phyloP scores from a whole-genome alignment of 2,888 invertebrate genomes.

The Cephus pygmeus region DNA sequence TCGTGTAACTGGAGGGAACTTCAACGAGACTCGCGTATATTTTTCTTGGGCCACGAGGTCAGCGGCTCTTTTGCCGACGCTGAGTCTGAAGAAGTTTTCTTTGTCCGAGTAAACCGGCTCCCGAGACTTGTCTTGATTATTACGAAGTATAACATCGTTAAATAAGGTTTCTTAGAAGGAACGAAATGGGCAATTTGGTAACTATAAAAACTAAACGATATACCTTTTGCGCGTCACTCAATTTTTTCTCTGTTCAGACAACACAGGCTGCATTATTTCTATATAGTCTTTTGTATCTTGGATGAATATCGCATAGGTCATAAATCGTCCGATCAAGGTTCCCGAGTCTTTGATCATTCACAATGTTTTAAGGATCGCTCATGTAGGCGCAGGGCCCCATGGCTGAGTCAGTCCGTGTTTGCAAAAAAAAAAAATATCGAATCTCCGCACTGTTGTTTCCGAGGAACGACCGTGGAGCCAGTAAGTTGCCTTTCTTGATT shows the following conservation, averaged over 20 bases:
- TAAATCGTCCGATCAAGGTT: neutral
- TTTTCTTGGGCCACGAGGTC: neutral
- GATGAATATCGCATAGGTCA: neutral
- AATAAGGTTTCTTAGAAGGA: neutral
- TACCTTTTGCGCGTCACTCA: neutral
- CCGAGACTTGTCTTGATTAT: neutral
- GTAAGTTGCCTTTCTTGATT: constrained; percentile 3
- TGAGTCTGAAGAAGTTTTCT: neutral
- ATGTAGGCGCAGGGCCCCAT: neutral
- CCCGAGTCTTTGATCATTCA: neutral
- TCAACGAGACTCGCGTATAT: neutral
- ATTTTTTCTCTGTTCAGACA: neutral
- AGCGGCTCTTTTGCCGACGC: neutral
- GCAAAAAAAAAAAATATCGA: neutral
- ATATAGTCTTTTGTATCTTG: neutral
- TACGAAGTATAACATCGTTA: neutral
- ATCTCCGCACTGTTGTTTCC: neutral
- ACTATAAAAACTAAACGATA: neutral
- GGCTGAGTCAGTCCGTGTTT: neutral
- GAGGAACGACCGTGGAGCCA: neutral
- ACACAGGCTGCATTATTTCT: neutral
- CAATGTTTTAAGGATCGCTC: neutral
- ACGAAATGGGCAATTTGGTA: neutral
- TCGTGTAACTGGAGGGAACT: neutral
- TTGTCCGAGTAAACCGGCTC: neutral